A percentile compares a stretch with the other conserved stretches of the same genome.
Conservation (phyloP, 2,888 invertebrate species). For the Rugalucina vietnamica region DNA sequence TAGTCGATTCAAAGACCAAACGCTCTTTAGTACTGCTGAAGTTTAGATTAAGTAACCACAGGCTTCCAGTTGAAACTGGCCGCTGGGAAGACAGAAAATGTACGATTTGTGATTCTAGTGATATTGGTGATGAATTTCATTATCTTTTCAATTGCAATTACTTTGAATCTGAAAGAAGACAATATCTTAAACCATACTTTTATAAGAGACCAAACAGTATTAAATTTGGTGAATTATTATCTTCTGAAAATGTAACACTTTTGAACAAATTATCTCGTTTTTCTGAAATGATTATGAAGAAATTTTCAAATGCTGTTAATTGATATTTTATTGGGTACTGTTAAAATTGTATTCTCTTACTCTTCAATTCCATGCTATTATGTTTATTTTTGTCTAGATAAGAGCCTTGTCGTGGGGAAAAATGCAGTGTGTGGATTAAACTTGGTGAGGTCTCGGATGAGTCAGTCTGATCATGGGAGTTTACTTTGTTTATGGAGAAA, state of each 20-base stretch:
- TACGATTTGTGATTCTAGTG: not conserved
- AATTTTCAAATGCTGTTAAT: too few species aligned
- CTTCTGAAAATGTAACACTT: not conserved
- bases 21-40: not conserved
- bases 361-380: too few species aligned
- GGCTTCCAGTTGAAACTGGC: not conserved
- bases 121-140: not conserved
- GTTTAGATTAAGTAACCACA: not conserved
- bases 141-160: not conserved
- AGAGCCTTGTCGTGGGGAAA: too few species aligned
- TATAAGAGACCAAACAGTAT: not conserved
- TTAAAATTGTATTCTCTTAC: too few species aligned
- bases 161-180: not conserved
- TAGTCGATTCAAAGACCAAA: too few species aligned
- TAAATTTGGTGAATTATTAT: not conserved
- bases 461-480: too few species aligned
- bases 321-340: too few species aligned
- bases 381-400: too few species aligned
- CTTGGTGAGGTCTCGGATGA: too few species aligned
- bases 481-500: too few species aligned
- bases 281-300: not conserved
- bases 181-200: not conserved
- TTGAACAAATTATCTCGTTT: not conserved
- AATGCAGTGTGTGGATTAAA: too few species aligned
- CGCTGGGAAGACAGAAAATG: not conserved